These are phyloP conservation scores for Sminthurinus aureus DNA, from an alignment of 2,888 invertebrate genomes.

Conservation along the genomic window DNA sequence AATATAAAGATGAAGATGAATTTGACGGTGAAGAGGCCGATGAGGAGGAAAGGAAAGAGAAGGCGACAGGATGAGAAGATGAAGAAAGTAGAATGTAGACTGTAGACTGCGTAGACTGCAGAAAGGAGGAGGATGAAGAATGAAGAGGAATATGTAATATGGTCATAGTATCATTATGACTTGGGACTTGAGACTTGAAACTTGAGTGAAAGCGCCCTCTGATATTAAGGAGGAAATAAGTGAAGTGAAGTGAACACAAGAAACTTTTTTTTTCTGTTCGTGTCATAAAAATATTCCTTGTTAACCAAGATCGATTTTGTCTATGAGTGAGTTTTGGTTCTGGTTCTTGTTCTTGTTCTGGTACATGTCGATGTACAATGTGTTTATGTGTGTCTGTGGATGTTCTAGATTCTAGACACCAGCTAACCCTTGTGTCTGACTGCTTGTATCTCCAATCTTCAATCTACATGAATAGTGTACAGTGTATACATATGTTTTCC, in stretches of 20 bases:
- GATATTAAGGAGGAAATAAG: constrained; percentile 26
- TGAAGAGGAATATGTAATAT: not conserved
- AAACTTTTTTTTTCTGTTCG: constrained; percentile 28
- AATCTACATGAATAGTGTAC: not conserved
- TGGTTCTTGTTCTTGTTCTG: not conserved
- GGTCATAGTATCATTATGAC: constrained; percentile 14
- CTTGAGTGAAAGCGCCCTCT: not conserved
- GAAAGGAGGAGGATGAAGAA: not conserved
- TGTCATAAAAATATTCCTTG: constrained; percentile 37
- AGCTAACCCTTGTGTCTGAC: not conserved
- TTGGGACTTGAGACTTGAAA: no score
- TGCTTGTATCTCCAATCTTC: not conserved
- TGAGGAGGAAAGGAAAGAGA: not conserved
- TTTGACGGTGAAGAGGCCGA: not conserved
- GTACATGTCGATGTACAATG: not conserved
- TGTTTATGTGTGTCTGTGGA: not conserved
- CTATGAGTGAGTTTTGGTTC: not conserved
- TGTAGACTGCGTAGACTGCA: not conserved
- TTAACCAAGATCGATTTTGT: constrained; percentile 34
- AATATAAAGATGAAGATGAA: no score
- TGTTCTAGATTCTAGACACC: not conserved
- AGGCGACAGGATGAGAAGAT: not conserved
- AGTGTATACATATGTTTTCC: constrained; percentile 5
- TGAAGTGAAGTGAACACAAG: constrained; percentile 9
- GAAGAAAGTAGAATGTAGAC: not conserved